Base-by-base conservation (phyloP, 2,797 vertebrate species). In the Microctenopoma lineatum region DNA sequence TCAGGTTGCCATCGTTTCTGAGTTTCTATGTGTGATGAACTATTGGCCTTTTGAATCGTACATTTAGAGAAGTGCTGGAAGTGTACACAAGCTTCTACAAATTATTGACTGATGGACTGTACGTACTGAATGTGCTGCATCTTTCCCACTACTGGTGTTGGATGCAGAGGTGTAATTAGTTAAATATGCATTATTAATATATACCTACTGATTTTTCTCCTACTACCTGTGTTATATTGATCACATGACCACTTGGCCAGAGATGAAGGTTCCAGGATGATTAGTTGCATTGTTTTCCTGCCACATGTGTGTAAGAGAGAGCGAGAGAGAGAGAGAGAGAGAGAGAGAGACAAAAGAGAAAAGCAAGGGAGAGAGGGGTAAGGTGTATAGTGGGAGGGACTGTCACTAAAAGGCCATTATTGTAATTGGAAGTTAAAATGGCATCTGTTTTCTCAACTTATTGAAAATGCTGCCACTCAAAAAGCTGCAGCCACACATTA, bases 351-450 rank as follows among this genome's bases (percentile, higher is more conserved):
- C n/a, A n/a, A n/a, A n/a, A n/a, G n/a, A n/a, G n/a, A n/a, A n/a
- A n/a, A n/a, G n/a, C n/a, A n/a, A n/a, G n/a, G n/a, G 58, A 16
- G 32, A 42, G 4, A 52, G 39, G 67, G 60, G 18, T 74, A 84
- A 89, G 82, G 83, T 83, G 81, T 3, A n/a, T 77, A 59, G 63
- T 83, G 65, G 50, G 71, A 79, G 73, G 75, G 73, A 72, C 75
- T 89, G 88, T 91, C 88, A 89, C 73, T 80, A 81, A 89, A 32
- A 89, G 87, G 66, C 83, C 85, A 89, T 90, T 90, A 89, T 86
- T 89, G 74, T 91, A 91, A 93, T 90, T 89, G 90, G 84, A 88
- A 90, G 77, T 89, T 91, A 90, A 91, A 91, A 88, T 91, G 86
- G 80, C 83, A 89, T 87, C 91, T 85, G 85, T 90, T 92, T 90